A percentile compares a stretch with the other conserved stretches of the same genome.
Evolutionary conservation across 2,113 vertebrate genomes (phyloP).

Genomic region (Ctenodactylus gundi): DNA sequence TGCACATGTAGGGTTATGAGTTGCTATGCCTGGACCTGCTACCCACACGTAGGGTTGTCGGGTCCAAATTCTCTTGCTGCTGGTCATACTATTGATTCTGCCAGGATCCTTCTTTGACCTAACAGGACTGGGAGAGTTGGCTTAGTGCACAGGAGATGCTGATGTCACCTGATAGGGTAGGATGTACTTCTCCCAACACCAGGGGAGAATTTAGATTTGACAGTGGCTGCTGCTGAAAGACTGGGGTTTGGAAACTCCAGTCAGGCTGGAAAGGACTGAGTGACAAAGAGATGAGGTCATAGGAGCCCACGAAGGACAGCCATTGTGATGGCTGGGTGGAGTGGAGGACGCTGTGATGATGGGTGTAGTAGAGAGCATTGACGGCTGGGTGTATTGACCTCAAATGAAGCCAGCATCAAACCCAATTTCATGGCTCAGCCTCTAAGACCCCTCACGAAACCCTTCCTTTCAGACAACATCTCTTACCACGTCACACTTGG

Average conservation of each 20-base stretch:
- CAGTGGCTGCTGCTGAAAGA: not conserved
- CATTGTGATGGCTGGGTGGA: not conserved
- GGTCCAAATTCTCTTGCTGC: no score
- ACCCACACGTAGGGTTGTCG: no score
- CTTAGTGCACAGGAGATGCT: not conserved
- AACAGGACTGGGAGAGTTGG: not conserved
- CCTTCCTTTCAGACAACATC: not conserved
- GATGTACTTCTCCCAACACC: accelerated
- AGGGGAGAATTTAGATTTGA: not conserved
- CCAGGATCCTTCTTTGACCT: no score
- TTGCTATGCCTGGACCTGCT: no score
- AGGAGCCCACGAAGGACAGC: not conserved
- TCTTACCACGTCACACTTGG: no score
- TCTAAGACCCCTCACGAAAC: accelerated
- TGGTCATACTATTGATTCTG: no score
- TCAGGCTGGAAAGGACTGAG: not conserved
- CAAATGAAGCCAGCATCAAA: not conserved
- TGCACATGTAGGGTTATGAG: no score
- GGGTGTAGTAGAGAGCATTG: not conserved
- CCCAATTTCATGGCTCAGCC: not conserved
- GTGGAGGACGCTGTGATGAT: not conserved
- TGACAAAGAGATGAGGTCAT: not conserved
- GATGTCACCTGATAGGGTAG: not conserved
- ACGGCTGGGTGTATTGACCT: not conserved
- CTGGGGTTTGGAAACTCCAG: not conserved